Percentiles rank a stretch among this genome's conserved stretches.
phyloP scores from a whole-genome alignment of 2,888 invertebrate genomes.

The Cheilosia grossa region DNA sequence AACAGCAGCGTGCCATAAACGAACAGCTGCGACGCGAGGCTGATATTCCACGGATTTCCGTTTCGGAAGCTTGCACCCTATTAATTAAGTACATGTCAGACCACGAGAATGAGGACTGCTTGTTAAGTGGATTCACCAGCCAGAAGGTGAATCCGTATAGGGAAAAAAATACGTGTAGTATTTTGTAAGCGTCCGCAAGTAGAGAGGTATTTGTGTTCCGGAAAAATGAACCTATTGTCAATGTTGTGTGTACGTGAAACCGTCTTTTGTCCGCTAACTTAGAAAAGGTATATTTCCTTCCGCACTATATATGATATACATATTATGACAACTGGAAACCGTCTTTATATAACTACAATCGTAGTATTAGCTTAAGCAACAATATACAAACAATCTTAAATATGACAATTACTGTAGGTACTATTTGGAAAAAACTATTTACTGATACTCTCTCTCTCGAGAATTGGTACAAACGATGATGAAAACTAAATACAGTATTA shows the following conservation, averaged over 20 bases:
- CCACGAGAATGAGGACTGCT: constrained; percentile 96
- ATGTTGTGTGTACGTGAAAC: constrained; percentile 65
- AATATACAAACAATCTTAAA: constrained; percentile 32
- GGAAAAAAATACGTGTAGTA: constrained; percentile 94
- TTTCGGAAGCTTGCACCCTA: constrained; percentile 94
- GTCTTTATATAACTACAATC: constrained; percentile 60
- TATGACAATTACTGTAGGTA: constrained; percentile 51
- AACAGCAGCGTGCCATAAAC: constrained; percentile 95
- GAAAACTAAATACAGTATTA: constrained; percentile 30
- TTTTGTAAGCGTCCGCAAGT: constrained; percentile 85
- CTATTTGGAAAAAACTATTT: constrained; percentile 58
- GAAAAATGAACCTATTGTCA: constrained; percentile 65
- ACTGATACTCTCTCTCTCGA: constrained; percentile 30
- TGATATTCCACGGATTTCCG: constrained; percentile 90
- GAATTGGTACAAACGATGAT: constrained; percentile 1
- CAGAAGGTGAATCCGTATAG: constrained; percentile 98
- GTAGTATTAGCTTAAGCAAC: constrained; percentile 56
- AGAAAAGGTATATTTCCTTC: constrained; percentile 42
- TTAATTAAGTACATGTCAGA: constrained; percentile 95
- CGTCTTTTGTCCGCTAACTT: constrained; percentile 36
- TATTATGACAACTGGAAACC: constrained; percentile 56
- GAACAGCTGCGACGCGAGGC: constrained; percentile 97
- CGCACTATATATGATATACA: constrained; percentile 38
- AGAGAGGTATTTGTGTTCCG: constrained; percentile 36
- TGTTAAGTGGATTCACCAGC: constrained; percentile 95